Percentiles rank a stretch among this genome's conserved stretches.
phyloP scores from a whole-genome alignment of 2,113 vertebrate species.

The Carollia perspicillata region DNA sequence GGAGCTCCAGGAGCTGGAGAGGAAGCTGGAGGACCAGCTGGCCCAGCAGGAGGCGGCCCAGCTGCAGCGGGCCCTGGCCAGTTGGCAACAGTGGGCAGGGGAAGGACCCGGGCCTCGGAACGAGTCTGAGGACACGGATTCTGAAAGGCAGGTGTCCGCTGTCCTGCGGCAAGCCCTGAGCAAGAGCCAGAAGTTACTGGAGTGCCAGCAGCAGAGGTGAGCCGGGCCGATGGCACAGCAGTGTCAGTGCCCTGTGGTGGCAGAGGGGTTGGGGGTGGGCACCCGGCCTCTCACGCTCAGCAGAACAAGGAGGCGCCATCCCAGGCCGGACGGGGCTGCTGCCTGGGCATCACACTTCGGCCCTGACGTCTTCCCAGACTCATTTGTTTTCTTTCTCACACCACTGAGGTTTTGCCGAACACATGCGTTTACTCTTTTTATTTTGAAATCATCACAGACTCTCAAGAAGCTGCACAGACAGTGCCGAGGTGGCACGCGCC shows the following conservation, averaged over 20 bases:
- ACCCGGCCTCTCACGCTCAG: not conserved
- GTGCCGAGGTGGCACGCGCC: not conserved
- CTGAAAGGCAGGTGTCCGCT: constrained; percentile 72
- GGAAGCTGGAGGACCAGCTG: constrained; percentile 78
- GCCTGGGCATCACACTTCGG: accelerated
- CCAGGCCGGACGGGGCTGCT: accelerated
- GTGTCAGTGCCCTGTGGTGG: accelerated
- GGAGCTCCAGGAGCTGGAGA: constrained; percentile 81
- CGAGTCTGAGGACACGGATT: constrained; percentile 19
- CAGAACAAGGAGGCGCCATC: accelerated
- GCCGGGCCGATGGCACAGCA: accelerated
- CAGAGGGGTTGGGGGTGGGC: no score
- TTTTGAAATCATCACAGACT: not conserved
- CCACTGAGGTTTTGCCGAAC: not conserved
- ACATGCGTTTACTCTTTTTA: not conserved
- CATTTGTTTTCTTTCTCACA: not conserved
- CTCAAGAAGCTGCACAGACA: not conserved
- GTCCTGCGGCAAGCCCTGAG: constrained; percentile 75
- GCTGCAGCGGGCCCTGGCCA: constrained; percentile 65
- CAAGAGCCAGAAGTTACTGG: constrained; percentile 63
- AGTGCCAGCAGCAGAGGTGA: constrained; percentile 75
- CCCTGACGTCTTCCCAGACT: accelerated
- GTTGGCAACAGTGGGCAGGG: constrained; percentile 51
- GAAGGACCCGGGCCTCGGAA: constrained; percentile 28
- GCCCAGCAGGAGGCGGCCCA: constrained; percentile 64